Evolutionary conservation across 2,888 invertebrate species (phyloP), one percentile per base, ranked within the genome.

Genomic region (Temnothorax rugatulus): DNA sequence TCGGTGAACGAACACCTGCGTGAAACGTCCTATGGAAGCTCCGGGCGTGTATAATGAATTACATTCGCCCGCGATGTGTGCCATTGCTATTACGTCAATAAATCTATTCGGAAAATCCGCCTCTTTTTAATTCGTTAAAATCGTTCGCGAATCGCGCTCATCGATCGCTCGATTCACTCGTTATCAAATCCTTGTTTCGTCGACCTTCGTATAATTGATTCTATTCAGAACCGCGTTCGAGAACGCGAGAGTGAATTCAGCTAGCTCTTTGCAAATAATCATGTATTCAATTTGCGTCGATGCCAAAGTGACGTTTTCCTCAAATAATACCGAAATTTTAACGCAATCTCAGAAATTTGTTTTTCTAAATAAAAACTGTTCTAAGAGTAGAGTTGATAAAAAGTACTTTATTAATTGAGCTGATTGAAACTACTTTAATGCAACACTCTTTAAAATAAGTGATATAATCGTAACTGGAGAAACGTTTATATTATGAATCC

Each of bases 11-110:
- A 79, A 59, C 44, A 71, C 44, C 44, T 69, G 34, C 57, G 57
- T 68, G 34, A 21, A 21, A 71, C 79, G 79, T 71, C 47, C 79
- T 79, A 34, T 47, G 25, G 13, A 25, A 79, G 79, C 79, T 79
- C 71, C 71, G 59, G 79, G 79, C 79, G 47, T 79, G 59, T 79
- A 79, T 71, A 79, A 79, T 79, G 79, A 79, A 79, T 79, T 79
- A 57, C 44, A 57, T 71, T 71, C 59, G 57, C 59, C 34, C 59
- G 69, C 57, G 79, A 79, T 79, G 71, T 66, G 68, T 79, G 79
- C 79, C 79, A 71, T 71, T 79, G 79, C 57, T 79, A 79, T 71
- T 79, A 79, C 79, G 79, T 79, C 79, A 79, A 79, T 79, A 79
- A 79, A 79, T 79, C 79, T 79, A 79, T 71, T 79, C 71, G 79